Evolutionary conservation across 2,888 invertebrate species (phyloP).

Genomic region (Athalia circularis): DNA sequence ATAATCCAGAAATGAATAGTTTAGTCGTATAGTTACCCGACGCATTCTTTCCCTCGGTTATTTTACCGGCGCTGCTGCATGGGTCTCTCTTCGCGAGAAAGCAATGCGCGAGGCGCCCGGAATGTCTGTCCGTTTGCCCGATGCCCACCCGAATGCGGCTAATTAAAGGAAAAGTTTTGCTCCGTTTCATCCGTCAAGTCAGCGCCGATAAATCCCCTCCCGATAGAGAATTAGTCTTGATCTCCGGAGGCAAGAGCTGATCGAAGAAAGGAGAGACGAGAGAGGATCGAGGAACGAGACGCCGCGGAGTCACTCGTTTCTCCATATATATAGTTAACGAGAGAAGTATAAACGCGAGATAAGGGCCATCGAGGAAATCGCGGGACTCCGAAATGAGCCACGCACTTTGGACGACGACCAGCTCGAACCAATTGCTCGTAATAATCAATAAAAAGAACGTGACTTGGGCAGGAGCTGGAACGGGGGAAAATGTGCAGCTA

Average conservation of each 20-base stretch:
- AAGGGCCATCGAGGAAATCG: constrained; percentile 5
- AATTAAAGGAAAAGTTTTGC: constrained; percentile 21
- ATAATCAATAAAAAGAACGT: background rate
- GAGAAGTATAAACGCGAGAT: background rate
- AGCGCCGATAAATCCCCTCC: constrained; percentile 21
- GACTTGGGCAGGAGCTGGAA: background rate
- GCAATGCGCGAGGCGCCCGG: constrained; percentile 9
- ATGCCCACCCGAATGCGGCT: background rate
- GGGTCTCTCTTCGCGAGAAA: constrained; percentile 2
- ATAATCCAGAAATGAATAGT: constrained; percentile 54
- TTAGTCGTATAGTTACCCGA: constrained; percentile 48
- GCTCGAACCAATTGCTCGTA: background rate
- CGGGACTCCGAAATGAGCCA: background rate
- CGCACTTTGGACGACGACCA: background rate
- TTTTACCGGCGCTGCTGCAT: background rate
- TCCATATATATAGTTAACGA: background rate
- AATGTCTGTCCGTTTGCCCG: constrained; percentile 5
- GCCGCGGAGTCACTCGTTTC: background rate
- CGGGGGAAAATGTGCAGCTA: background rate
- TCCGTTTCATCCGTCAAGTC: constrained; percentile 18
- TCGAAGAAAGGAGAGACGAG: background rate
- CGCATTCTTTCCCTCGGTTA: constrained; percentile 30
- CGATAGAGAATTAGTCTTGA: constrained; percentile 12
- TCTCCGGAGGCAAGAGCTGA: background rate
- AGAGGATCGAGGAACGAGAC: background rate